Evolutionary conservation across 2,888 invertebrate genomes (phyloP).

Genomic region (Homarus gammarus): DNA sequence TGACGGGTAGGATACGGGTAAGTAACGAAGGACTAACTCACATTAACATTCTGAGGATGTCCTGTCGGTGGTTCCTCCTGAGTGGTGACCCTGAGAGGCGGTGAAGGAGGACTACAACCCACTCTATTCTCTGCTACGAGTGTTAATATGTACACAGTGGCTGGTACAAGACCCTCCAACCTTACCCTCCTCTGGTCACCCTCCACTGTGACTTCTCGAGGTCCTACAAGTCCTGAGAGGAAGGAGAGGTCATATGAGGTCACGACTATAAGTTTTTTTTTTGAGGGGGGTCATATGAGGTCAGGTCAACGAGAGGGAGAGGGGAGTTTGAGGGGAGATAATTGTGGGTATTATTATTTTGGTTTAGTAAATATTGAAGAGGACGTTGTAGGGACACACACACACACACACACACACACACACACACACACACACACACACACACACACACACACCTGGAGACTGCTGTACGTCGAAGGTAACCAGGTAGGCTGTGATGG

Average conservation of each 20-base stretch:
- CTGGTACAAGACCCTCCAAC: slow-evolving; percentile 62
- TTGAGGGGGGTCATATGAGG: not conserved
- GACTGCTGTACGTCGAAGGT: slow-evolving; percentile 47
- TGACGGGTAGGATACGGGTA: not conserved
- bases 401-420: not conserved
- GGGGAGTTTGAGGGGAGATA: no score
- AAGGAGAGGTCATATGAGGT: no score
- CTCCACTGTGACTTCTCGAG: slow-evolving; percentile 62
- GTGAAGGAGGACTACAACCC: slow-evolving; percentile 55
- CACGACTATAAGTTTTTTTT: not conserved
- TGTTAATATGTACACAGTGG: slow-evolving; percentile 66
- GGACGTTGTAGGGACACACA: not conserved
- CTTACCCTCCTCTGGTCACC: slow-evolving; percentile 45
- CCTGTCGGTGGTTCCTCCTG: slow-evolving; percentile 71
- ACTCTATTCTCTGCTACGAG: slow-evolving; percentile 71
- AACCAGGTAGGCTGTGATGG: slow-evolving; percentile 68
- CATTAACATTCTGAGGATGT: slow-evolving; percentile 60
- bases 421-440: not conserved
- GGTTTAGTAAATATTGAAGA: not conserved
- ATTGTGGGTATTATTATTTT: not conserved
- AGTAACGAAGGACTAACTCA: slow-evolving; percentile 9
- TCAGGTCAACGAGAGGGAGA: not conserved
- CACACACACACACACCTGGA: not conserved
- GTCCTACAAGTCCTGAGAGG: not conserved
- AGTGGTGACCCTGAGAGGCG: slow-evolving; percentile 60